Conservation (phyloP, 2,888 invertebrate species). For the Latrodectus hesperus region DNA sequence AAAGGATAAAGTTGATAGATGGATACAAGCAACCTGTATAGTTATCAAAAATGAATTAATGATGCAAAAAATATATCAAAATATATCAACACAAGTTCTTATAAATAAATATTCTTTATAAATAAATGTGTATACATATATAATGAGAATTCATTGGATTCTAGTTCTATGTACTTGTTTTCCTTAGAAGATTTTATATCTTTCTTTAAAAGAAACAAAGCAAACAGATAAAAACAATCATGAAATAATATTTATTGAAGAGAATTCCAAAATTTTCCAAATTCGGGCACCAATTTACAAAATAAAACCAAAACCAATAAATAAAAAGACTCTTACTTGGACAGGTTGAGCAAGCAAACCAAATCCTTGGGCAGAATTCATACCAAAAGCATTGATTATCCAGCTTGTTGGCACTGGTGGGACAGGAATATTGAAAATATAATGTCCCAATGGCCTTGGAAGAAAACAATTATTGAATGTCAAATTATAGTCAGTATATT, state of each 20-base stretch:
- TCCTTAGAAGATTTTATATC: too few species aligned
- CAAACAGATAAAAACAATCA: background rate
- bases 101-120: too few species aligned
- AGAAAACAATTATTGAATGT: background rate
- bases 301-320: background rate
- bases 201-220: background rate
- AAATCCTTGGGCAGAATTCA: slow-evolving; percentile 89
- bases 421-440: slow-evolving; percentile 88
- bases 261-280: too few species aligned
- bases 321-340: slow-evolving; percentile 74
- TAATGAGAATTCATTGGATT: too few species aligned
- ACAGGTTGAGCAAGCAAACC: slow-evolving; percentile 88
- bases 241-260: background rate
- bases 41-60: too few species aligned
- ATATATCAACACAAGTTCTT: too few species aligned
- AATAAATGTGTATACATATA: too few species aligned
- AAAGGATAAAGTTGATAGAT: too few species aligned
- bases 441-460: slow-evolving; percentile 84
- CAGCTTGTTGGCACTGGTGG: slow-evolving; percentile 89
- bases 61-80: too few species aligned
- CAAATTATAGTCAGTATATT: background rate
- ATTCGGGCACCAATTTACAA: too few species aligned
- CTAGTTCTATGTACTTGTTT: too few species aligned
- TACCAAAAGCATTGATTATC: slow-evolving; percentile 94
- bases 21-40: too few species aligned